phyloP scores from a whole-genome alignment of 2,797 vertebrate genomes.

The Sebastes cheni region DNA sequence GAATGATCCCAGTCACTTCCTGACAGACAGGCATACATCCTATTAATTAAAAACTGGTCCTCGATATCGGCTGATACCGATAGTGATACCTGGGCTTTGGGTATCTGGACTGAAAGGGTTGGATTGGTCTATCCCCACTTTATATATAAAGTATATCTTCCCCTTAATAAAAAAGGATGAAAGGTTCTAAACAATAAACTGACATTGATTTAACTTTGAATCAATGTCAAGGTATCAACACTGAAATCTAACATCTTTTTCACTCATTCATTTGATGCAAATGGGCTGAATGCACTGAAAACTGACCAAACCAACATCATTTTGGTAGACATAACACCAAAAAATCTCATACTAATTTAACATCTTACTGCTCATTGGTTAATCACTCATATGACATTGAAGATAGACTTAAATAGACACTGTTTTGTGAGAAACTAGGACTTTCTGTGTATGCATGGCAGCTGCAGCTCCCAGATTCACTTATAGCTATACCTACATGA shows the following conservation, averaged over 20 bases:
- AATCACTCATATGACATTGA: background rate
- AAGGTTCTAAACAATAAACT: background rate
- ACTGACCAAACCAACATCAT: too few species aligned
- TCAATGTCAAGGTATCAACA: background rate
- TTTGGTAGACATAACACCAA: background rate
- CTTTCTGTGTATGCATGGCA: constrained; percentile 19
- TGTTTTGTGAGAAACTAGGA: background rate
- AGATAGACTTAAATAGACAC: background rate
- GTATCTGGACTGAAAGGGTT: too few species aligned
- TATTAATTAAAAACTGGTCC: too few species aligned
- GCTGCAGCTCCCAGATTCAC: constrained; percentile 29
- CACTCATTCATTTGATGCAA: background rate
- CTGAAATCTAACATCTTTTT: background rate
- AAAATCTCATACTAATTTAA: background rate
- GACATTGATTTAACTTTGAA: constrained; percentile 7
- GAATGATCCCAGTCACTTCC: too few species aligned
- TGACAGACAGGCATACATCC: too few species aligned
- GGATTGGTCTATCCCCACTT: too few species aligned
- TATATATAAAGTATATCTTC: too few species aligned
- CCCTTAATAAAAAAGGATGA: too few species aligned
- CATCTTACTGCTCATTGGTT: background rate
- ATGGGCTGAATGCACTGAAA: background rate
- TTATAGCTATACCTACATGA: background rate
- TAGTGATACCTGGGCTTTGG: too few species aligned
- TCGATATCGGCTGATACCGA: too few species aligned